Percentiles rank a stretch among this genome's conserved stretches.
Conservation (phyloP, 2,888 invertebrate genomes). For the Drosophila pullipes region DNA sequence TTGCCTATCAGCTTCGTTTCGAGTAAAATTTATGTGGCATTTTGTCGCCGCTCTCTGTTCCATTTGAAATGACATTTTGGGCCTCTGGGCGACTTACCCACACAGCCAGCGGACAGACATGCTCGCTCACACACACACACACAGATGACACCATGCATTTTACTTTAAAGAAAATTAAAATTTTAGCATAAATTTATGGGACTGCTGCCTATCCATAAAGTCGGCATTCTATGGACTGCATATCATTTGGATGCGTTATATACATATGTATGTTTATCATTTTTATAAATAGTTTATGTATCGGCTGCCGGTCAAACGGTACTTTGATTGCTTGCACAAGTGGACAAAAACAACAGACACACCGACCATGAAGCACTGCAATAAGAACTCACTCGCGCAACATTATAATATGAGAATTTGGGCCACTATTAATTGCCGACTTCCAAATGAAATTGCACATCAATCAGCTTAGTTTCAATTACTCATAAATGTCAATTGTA, state of each 20-base stretch:
- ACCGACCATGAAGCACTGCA: conserved; percentile 42
- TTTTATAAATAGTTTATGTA: conserved; percentile 60
- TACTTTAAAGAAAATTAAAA: conserved; percentile 74
- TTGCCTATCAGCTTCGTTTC: conserved; percentile 67
- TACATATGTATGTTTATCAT: conserved; percentile 18
- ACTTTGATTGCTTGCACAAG: conserved; percentile 63
- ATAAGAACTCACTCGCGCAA: conserved; percentile 27
- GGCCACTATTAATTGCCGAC: neutral
- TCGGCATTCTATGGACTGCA: conserved; percentile 58
- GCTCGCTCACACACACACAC: conserved; percentile 15
- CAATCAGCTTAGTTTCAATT: neutral
- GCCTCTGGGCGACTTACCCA: conserved; percentile 24
- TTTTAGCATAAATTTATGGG: conserved; percentile 78
- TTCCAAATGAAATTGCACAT: conserved; percentile 1
- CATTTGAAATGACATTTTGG: conserved; percentile 65
- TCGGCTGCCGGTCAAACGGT: conserved; percentile 56
- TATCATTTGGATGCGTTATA: conserved; percentile 60
- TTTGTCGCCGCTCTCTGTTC: conserved; percentile 63
- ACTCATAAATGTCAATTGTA: neutral
- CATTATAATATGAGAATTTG: neutral
- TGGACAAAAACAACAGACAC: conserved; percentile 25
- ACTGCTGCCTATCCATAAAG: conserved; percentile 49
- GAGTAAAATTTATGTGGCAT: conserved; percentile 76
- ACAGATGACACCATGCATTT: conserved; percentile 40
- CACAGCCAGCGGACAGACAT: conserved; percentile 22